Conservation (phyloP, 2,888 invertebrate species). For the Heliconius erato region DNA sequence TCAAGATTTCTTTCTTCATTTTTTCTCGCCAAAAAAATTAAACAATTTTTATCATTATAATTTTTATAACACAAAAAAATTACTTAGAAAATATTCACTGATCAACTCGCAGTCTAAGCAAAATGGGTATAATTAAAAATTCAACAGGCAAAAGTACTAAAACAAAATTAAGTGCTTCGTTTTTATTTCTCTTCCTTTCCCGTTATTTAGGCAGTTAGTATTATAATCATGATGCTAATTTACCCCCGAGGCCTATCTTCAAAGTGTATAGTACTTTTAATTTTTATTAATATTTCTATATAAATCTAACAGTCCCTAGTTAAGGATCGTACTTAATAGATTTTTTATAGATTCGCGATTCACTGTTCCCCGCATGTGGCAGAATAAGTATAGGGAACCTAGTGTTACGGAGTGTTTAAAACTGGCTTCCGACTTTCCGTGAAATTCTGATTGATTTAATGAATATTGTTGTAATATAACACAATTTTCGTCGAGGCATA, state of each 20-base stretch:
- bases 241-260: constrained; percentile 3
- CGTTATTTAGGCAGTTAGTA: constrained; percentile 35
- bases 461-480: too few relatives aligned
- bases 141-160: constrained; percentile 24
- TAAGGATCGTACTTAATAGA: too few relatives aligned
- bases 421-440: too few relatives aligned
- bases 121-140: constrained; percentile 10
- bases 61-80: not conserved
- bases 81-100: constrained; percentile 1
- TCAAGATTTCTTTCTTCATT: too few relatives aligned
- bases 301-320: too few relatives aligned
- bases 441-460: too few relatives aligned
- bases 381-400: too few relatives aligned
- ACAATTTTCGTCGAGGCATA: too few relatives aligned
- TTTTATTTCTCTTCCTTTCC: constrained; percentile 24
- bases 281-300: not conserved
- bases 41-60: not conserved
- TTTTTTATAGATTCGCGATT: too few relatives aligned
- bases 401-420: too few relatives aligned
- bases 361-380: too few relatives aligned
- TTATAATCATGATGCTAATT: constrained; percentile 38
- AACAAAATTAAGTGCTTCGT: constrained; percentile 33
- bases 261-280: not conserved
- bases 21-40: too few relatives aligned
- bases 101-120: constrained; percentile 4